phyloP scores from a whole-genome alignment of 2,797 vertebrate species.

The Myiotriccus ornatus region DNA sequence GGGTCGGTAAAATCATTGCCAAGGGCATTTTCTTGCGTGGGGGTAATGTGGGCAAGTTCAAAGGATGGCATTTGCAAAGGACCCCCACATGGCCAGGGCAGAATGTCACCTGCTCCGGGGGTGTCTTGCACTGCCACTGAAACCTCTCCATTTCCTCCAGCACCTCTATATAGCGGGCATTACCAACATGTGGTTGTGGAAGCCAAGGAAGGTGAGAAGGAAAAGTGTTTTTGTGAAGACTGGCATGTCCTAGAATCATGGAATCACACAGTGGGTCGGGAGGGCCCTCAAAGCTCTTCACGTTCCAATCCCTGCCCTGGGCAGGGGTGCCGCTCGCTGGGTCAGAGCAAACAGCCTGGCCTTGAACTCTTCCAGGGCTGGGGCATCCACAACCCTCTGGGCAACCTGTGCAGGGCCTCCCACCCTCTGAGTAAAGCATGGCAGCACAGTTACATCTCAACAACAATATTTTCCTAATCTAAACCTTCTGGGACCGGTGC shows the following conservation, averaged over 20 bases:
- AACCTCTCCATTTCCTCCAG: not conserved
- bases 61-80: not conserved
- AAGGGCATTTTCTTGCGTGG: not conserved
- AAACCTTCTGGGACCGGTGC: not conserved
- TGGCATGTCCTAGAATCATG: accelerated
- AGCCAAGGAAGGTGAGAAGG: not conserved
- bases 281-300: not conserved
- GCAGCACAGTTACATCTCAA: not conserved
- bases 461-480: not conserved
- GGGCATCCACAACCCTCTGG: not conserved
- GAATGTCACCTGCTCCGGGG: accelerated
- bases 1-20: not conserved
- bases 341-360: not conserved
- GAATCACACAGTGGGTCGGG: not conserved
- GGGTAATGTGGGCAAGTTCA: not conserved
- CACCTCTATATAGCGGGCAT: not conserved
- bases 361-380: accelerated
- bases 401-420: accelerated
- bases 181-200: accelerated
- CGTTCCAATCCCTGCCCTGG: too few relatives aligned
- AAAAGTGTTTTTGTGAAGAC: not conserved
- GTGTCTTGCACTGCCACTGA: not conserved
- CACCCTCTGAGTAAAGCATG: not conserved
- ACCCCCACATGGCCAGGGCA: accelerated
- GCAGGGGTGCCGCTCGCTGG: accelerated